Base-by-base conservation (phyloP, 2,113 vertebrate species). In the Stigmatopora argus region DNA sequence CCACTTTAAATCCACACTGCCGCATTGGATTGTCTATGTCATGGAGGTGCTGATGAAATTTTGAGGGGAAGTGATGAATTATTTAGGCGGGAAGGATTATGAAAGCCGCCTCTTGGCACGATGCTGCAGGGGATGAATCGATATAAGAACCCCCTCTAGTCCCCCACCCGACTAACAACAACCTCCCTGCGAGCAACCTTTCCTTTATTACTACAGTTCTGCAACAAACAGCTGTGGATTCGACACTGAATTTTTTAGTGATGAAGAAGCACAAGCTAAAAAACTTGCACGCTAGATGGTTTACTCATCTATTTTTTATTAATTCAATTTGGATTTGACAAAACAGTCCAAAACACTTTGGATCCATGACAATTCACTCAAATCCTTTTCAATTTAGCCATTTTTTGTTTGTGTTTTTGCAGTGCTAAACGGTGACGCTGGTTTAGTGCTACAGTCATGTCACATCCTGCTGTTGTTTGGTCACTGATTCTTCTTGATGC, bases 81-180 rank as follows among this genome's bases (percentile, higher is more conserved):
- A 89, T 91, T 89, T 77, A 90, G 72, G 72, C 59, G 87, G 82
- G 67, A 66, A 83, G 72, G 82, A 86, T 86, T 89, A 86, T 89
- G 82, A 87, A 85, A 83, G 80, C 73, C 72, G 76, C 65, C 86
- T 78, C 81, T 77, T 79, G 69, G 78, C 56, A 3, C 61, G 69
- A 71, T 78, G 84, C 81, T 83, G 23, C 79, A 57, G 82, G 85
- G 77, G 79, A 83, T 85, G 83, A 89, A 88, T 87, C 78, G 15
- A 83, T 85, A 84, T 49, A 48, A 82, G 72, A 63, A 58, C 74
- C 35, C 67, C 67, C 45, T 44, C 14, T 12, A 49, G 18, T 49
- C 45, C 31, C 21, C 17, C 0, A 5, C 34, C 47, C 21, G 31
- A n/a, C 15, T 23, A 45, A 41, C 26, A 5, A 1, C 60, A 13